Evolutionary conservation across 1,140 invertebrate genomes (phyloP).

Genomic region (Bombus difficillimus): DNA sequence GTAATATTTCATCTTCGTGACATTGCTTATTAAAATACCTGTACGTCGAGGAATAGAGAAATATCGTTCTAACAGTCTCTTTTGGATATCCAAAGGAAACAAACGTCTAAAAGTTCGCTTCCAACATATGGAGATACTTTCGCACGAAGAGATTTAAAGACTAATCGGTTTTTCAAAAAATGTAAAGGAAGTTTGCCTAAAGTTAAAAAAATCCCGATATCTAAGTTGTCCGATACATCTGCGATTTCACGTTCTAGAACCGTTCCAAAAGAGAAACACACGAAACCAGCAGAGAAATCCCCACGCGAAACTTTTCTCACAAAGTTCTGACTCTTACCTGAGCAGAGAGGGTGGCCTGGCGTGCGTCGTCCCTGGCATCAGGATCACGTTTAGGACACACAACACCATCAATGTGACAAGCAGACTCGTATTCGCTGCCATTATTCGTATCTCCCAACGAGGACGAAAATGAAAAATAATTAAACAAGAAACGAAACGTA

Average conservation of each 20-base stretch:
- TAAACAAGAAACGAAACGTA: background rate
- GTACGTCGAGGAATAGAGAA: background rate
- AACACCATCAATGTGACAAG: conserved; percentile 17
- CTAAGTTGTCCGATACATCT: too few species aligned
- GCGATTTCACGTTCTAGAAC: too few species aligned
- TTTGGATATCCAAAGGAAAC: background rate
- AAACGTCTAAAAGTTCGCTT: background rate
- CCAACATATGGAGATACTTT: background rate
- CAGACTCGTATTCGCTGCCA: conserved; percentile 23
- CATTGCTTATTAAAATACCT: too few species aligned
- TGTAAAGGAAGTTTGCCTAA: too few species aligned
- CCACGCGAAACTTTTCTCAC: too few species aligned
- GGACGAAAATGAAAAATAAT: background rate
- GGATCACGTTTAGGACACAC: conserved; percentile 41
- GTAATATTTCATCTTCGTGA: too few species aligned
- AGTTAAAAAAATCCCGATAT: too few species aligned
- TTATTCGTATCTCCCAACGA: background rate
- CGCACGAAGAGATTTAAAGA: background rate
- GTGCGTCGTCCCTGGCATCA: conserved; percentile 53
- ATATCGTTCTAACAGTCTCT: background rate
- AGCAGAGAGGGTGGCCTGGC: conserved; percentile 62
- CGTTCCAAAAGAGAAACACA: too few species aligned
- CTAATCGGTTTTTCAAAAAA: background rate
- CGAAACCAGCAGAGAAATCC: too few species aligned
- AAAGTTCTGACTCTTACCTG: conserved; percentile 54